Evolutionary conservation across 2,797 vertebrate genomes (phyloP).

Genomic region (Sebastes itinus): DNA sequence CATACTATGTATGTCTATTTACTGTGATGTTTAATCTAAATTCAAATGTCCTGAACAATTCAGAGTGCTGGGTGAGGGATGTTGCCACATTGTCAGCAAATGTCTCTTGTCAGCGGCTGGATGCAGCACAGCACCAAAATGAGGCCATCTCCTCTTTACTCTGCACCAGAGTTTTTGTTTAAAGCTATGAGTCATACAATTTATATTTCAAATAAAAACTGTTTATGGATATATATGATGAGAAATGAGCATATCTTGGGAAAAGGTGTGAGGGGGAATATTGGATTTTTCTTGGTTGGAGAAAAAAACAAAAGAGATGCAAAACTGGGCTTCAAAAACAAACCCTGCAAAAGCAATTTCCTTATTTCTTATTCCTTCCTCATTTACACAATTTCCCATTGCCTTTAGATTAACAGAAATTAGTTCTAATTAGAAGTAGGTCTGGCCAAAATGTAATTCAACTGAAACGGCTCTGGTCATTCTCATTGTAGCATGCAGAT

Average conservation of each 20-base stretch:
- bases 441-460: background rate
- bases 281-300: background rate
- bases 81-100: conserved; percentile 5
- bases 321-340: background rate
- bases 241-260: background rate
- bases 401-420: background rate
- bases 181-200: background rate
- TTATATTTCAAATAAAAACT: background rate
- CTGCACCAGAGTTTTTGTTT: background rate
- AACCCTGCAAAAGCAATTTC: background rate
- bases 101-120: background rate
- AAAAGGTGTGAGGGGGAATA: background rate
- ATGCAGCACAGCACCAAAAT: background rate
- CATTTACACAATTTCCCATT: background rate
- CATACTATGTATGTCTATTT: background rate
- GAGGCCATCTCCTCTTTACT: background rate
- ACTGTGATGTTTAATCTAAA: conserved; percentile 4
- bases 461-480: background rate
- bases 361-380: background rate
- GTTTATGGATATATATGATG: conserved; percentile 1
- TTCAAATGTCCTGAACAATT: background rate
- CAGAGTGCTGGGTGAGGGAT: background rate
- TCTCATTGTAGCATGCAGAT: background rate
- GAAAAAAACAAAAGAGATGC: background rate
- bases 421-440: background rate